Evolutionary conservation across 1,140 invertebrate species (phyloP).

Genomic region (Papilio helenus): DNA sequence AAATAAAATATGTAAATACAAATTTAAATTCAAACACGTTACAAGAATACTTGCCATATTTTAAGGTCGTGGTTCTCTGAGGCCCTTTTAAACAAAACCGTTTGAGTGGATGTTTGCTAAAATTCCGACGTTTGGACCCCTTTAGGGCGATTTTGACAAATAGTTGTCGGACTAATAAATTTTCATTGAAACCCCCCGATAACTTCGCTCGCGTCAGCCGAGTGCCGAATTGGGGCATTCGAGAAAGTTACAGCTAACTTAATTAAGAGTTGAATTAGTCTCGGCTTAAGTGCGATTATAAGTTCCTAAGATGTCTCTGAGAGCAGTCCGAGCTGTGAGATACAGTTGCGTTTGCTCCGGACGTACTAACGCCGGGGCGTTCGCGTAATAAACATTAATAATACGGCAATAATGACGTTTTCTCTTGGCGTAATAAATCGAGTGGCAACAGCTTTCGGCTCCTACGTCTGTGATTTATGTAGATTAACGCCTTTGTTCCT

Average conservation of each 20-base stretch:
- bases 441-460: slow-evolving; percentile 33
- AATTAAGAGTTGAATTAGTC: slow-evolving; percentile 79
- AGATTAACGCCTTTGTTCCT: slow-evolving; percentile 25
- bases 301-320: slow-evolving; percentile 61
- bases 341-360: neutral
- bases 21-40: slow-evolving; percentile 2
- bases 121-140: slow-evolving; percentile 64
- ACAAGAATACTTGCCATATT: slow-evolving; percentile 49
- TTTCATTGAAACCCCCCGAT: slow-evolving; percentile 75
- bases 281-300: slow-evolving; percentile 72
- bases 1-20: slow-evolving; percentile 1
- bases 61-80: slow-evolving; percentile 54
- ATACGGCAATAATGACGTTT: slow-evolving; percentile 28
- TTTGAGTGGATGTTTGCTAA: slow-evolving; percentile 71
- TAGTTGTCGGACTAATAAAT: slow-evolving; percentile 80
- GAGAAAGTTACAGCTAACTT: slow-evolving; percentile 71
- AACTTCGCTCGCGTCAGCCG: slow-evolving; percentile 67
- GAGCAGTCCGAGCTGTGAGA: neutral
- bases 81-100: slow-evolving; percentile 66
- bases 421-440: slow-evolving; percentile 34
- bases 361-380: neutral
- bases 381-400: slow-evolving; percentile 32
- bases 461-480: slow-evolving; percentile 30
- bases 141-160: slow-evolving; percentile 79
- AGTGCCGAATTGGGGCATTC: slow-evolving; percentile 70